Base-by-base conservation (phyloP, 2,888 invertebrate genomes). In the Pantelozetes paolii region DNA sequence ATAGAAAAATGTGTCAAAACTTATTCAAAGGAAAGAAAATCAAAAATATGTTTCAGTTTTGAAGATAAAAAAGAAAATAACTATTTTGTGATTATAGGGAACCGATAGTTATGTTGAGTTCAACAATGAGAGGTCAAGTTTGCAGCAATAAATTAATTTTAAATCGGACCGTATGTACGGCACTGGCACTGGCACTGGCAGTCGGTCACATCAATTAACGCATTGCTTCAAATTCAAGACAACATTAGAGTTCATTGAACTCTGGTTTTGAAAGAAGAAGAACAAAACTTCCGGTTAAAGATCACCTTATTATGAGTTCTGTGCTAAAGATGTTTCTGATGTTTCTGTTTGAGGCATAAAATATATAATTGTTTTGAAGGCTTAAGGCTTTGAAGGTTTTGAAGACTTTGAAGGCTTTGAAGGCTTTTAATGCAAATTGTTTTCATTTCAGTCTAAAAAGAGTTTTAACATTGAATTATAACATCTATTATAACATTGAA, bases 101-200 rank as follows among this genome's bases (percentile, higher is more conserved):
- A 57, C 15, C 15, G 13, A 8, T 6, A 57, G 57, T 57, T n/a
- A 11, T 26, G 18, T 30, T 59, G 20, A 59, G 59, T 59, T 59
- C 59, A 59, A 59, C 26, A 59, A 59, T 57, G 59, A 59, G 11
- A 59, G 59, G 59, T 59, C 59, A 59, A 59, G 59, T 59, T 59
- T 59, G 59, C 11, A 59, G 59, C 28, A 59, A 59, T 59, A 59
- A 59, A 59, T 59, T 26, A 30, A 59, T 59, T 28, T 13, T 30
- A 30, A 59, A 28, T 59, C 59, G 59, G 59, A 30, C 59, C 59
- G 59, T 28, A 59, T 59, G 59, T 59, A 30, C 59, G 59, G 59
- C 59, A 59, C 59, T 45, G 18, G 45, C 45, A 45, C 45, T 45
- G 45, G 45, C 45, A 45, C 45, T n/a, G n/a, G n/a, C 13, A 45